Base-by-base conservation (phyloP, 2,113 vertebrate species). In the Phasianus colchicus region DNA sequence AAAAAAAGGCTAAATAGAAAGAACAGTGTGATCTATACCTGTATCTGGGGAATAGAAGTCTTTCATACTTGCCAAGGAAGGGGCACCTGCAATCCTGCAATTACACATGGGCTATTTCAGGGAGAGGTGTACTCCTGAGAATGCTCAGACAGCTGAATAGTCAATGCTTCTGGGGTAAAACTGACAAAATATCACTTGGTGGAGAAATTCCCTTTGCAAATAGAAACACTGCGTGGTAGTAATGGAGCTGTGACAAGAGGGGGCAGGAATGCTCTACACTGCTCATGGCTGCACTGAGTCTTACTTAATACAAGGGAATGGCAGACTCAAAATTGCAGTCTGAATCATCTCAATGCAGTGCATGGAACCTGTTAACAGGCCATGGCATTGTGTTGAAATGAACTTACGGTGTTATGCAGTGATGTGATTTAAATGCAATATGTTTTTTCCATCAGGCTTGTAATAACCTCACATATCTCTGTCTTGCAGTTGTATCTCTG, bases 221-320 rank as follows among this genome's bases (percentile, higher is more conserved):
- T 20, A 19, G 32, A 45, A 24, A 13, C 0, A 1, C 17, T 6
- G 57, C 2, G 73, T 32, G 73, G 88, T 79, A 92, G 69, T 89
- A 89, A 86, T 67, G 74, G 60, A 67, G 54, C 82, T 61, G 67
- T 58, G 74, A 89, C 73, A 83, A 86, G 86, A 95, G 89, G 47
- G 94, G 78, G 73, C 77, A 95, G 91, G 82, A 95, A 89, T 17
- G 54, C 58, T 72, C 63, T 69, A 63, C 67, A 38, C 36, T 11
- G 54, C 13, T 67, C 9, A 12, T 21, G 40, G 57, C 38, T 79
- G 38, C 27, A 0, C 2, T 19, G 52, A 72, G 69, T n/a, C 67
- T 84, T 29, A 2, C 54, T 63, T 24, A 13, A 5, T 30, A 15
- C 27, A 5, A 58, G 21, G 19, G 8, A 79, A 42, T 7, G 18